A percentile compares a stretch with the other conserved stretches of the same genome.
These are phyloP conservation scores for Perca schrenkii DNA, from an alignment of 2,113 vertebrate species.

Conservation along the genomic window DNA sequence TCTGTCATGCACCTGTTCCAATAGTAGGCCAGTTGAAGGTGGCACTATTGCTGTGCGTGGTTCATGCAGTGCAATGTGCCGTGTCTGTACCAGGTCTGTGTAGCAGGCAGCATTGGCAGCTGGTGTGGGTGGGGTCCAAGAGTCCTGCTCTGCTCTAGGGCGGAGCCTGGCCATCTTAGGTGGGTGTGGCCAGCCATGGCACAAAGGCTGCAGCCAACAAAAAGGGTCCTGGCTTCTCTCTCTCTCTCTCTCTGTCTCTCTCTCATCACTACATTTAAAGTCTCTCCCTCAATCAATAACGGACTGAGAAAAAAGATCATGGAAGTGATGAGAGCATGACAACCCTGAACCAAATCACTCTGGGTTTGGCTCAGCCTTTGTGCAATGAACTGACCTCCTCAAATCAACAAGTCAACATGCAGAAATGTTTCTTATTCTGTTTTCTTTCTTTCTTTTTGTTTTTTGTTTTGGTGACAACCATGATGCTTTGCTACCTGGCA, in stretches of 20 bases:
- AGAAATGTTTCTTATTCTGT: constrained; percentile 51
- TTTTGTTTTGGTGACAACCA: constrained; percentile 51
- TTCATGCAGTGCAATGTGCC: constrained; percentile 91
- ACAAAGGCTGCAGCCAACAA: constrained; percentile 86
- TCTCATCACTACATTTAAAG: constrained; percentile 77
- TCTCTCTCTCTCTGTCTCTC: constrained; percentile 50
- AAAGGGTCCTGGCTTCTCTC: constrained; percentile 73
- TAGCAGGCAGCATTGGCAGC: constrained; percentile 89
- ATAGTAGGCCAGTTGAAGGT: constrained; percentile 86
- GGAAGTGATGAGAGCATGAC: constrained; percentile 73
- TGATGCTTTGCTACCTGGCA: constrained; percentile 75
- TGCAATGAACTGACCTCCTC: constrained; percentile 82
- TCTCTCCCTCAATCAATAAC: constrained; percentile 71
- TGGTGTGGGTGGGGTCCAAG: constrained; percentile 83
- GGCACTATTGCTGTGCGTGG: constrained; percentile 87
- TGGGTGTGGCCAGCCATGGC: constrained; percentile 84
- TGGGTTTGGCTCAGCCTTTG: constrained; percentile 83
- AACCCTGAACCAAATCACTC: constrained; percentile 62
- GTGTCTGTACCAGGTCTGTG: constrained; percentile 88
- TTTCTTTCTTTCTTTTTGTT: constrained; percentile 9
- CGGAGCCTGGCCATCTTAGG: constrained; percentile 80
- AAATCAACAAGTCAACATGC: constrained; percentile 82
- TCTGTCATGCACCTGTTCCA: constrained; percentile 97
- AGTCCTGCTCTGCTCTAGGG: constrained; percentile 83
- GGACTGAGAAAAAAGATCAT: constrained; percentile 73